Evolutionary conservation across 2,797 vertebrate species (phyloP), one percentile per base, ranked within the genome.

Genomic region (Zalophus californianus): DNA sequence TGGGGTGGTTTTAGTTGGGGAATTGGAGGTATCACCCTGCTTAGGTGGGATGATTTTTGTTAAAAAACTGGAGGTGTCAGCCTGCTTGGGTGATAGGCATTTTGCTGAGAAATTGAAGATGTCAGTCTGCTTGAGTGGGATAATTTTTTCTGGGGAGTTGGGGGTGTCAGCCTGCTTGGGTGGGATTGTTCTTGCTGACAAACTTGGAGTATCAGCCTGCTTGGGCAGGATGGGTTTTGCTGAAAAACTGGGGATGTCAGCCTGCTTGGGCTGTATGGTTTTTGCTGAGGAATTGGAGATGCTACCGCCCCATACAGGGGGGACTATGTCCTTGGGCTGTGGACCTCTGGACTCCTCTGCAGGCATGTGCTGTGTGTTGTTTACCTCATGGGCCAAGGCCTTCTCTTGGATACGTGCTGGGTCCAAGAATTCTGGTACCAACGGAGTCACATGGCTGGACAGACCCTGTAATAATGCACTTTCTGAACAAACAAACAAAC

Each of bases 401-500:
- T 87, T 95, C 56, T 95, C 72, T 52, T 54, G 87, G 29, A n/a
- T 48, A 18, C 41, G 78, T 32, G 77, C 38, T 96, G 66, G 86
- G 16, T 93, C 73, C 86, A 96, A 86, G 85, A 96, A 58, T 78
- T 87, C 91, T 77, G 79, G 84, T 27, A 78, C 41, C 72, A 78
- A 50, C 50, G 60, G 60, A 94, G 72, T 38, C 27, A 56, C 72
- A 27, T 86, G 90, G 62, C 52, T 79, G n/a, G 96, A 58, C 11
- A 75, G 58, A 85, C 82, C 52, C 68, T 94, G 80, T 86, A 92
- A 83, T 84, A 91, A 48, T 38, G 89, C 73, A 41, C 38, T 96
- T 95, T 86, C 97, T 98, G 82, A 91, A 97, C 54, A 94, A 92
- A 93, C 58, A 58, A 88, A 35, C 7, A 90, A 79, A 58, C 29